These are phyloP conservation scores for Brachyopa scutellaris DNA, from an alignment of 2,888 invertebrate genomes.

Conservation along the genomic window DNA sequence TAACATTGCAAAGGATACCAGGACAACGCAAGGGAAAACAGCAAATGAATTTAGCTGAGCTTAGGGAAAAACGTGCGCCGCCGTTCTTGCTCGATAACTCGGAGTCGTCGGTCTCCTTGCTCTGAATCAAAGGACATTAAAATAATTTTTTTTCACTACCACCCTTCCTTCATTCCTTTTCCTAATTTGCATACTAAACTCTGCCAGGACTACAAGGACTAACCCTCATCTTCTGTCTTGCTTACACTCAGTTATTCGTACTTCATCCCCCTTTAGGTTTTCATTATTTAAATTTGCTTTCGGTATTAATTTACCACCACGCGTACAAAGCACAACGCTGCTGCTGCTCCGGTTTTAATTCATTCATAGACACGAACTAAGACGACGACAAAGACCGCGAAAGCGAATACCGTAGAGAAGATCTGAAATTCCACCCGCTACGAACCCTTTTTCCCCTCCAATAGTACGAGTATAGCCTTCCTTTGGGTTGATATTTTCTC, in stretches of 20 bases:
- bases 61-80: slow-evolving; percentile 59
- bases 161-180: slow-evolving; percentile 58
- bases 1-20: slow-evolving; percentile 42
- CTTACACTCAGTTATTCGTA: slow-evolving; percentile 61
- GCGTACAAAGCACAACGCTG: slow-evolving; percentile 46
- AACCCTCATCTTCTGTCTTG: slow-evolving; percentile 59
- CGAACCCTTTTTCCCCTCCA: slow-evolving; percentile 59
- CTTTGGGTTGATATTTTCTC: slow-evolving; percentile 62
- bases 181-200: slow-evolving; percentile 72
- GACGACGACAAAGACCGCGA: slow-evolving; percentile 51
- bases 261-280: slow-evolving; percentile 60
- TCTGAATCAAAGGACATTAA: slow-evolving; percentile 68
- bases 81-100: slow-evolving; percentile 30
- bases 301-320: slow-evolving; percentile 72
- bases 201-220: slow-evolving; percentile 52
- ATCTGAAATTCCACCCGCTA: slow-evolving; percentile 51
- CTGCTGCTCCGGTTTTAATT: slow-evolving; percentile 63
- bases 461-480: slow-evolving; percentile 26
- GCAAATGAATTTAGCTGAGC: slow-evolving; percentile 65
- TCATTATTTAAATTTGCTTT: slow-evolving; percentile 72
- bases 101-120: slow-evolving; percentile 30
- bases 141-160: slow-evolving; percentile 61
- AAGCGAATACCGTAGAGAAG: slow-evolving; percentile 57
- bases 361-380: slow-evolving; percentile 72
- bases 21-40: slow-evolving; percentile 13